Percentiles rank a stretch among this genome's conserved stretches.
Conservation (phyloP, 2,113 vertebrate genomes). For the Psettodes erumei region DNA sequence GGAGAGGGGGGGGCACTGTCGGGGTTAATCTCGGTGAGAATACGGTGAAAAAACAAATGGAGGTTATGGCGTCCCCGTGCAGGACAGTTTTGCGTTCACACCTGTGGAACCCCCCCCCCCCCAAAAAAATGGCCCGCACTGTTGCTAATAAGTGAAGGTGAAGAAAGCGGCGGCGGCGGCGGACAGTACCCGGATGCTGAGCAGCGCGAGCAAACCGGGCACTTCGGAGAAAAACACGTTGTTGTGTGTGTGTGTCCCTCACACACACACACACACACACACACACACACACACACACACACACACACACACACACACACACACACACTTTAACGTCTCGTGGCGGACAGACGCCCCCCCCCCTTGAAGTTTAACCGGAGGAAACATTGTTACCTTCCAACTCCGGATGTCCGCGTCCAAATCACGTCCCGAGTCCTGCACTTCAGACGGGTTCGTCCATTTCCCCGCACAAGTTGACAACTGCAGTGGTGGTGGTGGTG, state of each 20-base stretch:
- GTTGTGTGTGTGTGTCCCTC: too few species aligned
- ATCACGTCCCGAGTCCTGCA: constrained; percentile 61
- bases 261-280: too few species aligned
- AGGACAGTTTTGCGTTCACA: constrained; percentile 41
- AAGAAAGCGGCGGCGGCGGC: constrained; percentile 31
- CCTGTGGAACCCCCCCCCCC: constrained; percentile 76
- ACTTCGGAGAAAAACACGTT: constrained; percentile 20
- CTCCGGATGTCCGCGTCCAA: constrained; percentile 41
- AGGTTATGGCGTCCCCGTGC: background rate
- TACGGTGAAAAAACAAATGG: fast-evolving
- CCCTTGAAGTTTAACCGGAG: background rate
- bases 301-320: too few species aligned
- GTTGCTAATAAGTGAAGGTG: constrained; percentile 38
- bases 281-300: too few species aligned
- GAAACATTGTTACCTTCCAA: constrained; percentile 42
- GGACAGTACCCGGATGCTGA: constrained; percentile 55
- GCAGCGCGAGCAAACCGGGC: constrained; percentile 40
- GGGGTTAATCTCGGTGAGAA: fast-evolving
- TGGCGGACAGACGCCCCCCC: too few species aligned
- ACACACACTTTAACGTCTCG: too few species aligned
- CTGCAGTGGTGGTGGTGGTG: constrained; percentile 41
- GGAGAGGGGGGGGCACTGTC: background rate
- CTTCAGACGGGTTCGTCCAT: constrained; percentile 66
- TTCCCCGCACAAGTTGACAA: constrained; percentile 69
- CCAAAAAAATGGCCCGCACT: background rate